Evolutionary conservation across 2,113 vertebrate genomes (phyloP).

Genomic region (Apeltes quadracus): DNA sequence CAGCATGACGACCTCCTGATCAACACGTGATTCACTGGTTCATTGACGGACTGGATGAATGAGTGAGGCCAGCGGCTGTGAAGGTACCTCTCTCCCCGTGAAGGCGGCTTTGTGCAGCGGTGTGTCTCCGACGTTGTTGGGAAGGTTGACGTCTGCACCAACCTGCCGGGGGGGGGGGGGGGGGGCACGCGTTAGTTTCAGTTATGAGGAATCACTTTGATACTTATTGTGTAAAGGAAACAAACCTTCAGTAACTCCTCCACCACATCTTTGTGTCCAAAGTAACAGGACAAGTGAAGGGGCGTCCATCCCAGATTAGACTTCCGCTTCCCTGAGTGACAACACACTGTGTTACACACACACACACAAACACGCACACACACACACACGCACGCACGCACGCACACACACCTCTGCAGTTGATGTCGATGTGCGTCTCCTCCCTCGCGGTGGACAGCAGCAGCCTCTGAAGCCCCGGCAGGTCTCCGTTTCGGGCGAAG

Average conservation of each 20-base stretch:
- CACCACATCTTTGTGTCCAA: conserved; percentile 91
- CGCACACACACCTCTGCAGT: conserved; percentile 86
- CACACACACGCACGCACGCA: not conserved
- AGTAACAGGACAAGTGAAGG: conserved; percentile 96
- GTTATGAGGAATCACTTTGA: too few species aligned
- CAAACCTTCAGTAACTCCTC: conserved; percentile 91
- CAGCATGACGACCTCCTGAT: conserved; percentile 94
- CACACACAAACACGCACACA: not conserved
- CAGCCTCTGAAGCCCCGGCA: conserved; percentile 84
- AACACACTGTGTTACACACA: not conserved
- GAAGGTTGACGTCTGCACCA: conserved; percentile 89
- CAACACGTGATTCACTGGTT: conserved; percentile 47
- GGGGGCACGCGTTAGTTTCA: conserved; percentile 20
- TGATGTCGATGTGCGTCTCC: conserved; percentile 85
- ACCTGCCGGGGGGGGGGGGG: conserved; percentile 75
- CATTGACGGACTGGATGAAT: conserved; percentile 40
- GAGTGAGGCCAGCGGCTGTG: conserved; percentile 28
- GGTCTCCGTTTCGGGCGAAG: conserved; percentile 90
- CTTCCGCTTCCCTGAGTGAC: conserved; percentile 89
- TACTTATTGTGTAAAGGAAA: not conserved
- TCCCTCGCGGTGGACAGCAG: conserved; percentile 80
- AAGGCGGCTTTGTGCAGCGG: conserved; percentile 95
- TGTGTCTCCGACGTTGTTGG: conserved; percentile 94
- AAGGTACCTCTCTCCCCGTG: conserved; percentile 91
- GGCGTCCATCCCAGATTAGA: conserved; percentile 96